These are phyloP conservation scores for Amphipoea lucens DNA, from an alignment of 2,888 invertebrate genomes.

Conservation along the genomic window DNA sequence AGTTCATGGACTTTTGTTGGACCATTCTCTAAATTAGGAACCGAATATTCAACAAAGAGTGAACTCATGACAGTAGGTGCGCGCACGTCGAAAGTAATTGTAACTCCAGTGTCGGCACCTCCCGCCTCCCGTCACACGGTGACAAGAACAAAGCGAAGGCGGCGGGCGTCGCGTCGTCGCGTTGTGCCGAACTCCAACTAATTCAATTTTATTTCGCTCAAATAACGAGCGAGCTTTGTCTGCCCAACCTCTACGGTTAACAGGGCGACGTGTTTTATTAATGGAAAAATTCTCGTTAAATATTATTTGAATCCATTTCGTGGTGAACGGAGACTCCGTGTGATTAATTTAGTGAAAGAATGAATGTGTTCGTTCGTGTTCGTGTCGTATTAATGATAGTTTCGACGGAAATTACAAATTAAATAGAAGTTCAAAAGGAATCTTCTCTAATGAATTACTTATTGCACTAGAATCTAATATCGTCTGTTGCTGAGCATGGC, in stretches of 20 bases:
- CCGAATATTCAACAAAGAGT: not conserved
- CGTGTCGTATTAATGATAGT: not conserved
- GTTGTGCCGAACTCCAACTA: slow-evolving; percentile 8
- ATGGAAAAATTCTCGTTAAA: slow-evolving; percentile 30
- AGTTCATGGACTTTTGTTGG: not conserved
- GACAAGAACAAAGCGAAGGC: slow-evolving; percentile 19
- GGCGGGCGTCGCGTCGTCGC: too few species aligned
- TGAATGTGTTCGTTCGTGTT: not conserved
- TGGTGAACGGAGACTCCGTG: slow-evolving; percentile 1
- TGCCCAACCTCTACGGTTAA: slow-evolving; percentile 13
- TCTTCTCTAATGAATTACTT: not conserved
- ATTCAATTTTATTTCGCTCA: slow-evolving; percentile 38
- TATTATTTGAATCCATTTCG: slow-evolving; percentile 25
- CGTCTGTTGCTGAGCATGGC: not conserved
- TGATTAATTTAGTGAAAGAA: slow-evolving; percentile 29
- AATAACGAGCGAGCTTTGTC: slow-evolving; percentile 27
- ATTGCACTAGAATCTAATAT: too few species aligned
- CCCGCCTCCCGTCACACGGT: not conserved
- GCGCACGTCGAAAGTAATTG: not conserved
- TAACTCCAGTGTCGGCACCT: slow-evolving; percentile 16
- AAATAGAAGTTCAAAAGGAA: slow-evolving; percentile 25
- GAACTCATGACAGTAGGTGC: not conserved
- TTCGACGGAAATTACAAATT: slow-evolving; percentile 16
- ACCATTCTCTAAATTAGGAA: not conserved
- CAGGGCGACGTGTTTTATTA: slow-evolving; percentile 24